Base-by-base conservation (phyloP, 2,888 invertebrate species). In the Parelbella ahira region DNA sequence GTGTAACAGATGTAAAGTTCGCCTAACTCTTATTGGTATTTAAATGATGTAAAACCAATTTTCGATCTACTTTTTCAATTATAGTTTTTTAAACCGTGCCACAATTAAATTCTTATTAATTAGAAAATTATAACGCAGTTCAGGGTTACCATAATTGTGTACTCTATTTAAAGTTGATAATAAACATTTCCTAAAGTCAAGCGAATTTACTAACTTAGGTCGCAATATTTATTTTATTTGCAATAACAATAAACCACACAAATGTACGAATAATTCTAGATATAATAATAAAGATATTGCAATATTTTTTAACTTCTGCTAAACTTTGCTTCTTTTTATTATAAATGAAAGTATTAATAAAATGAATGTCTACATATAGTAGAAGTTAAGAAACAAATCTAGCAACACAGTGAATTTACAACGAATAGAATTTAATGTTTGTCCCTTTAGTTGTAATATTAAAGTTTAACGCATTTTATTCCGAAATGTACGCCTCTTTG, bases 401-500 rank as follows among this genome's bases (percentile, higher is more conserved):
- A 15, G 2, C 15, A 3, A 15, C 13, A 21, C 39, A 41, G 27
- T 33, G 39, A 41, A 33, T 41, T 41, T 33, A 33, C 33, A 25
- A 41, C 25, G 20, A 33, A 41, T 42, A 42, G 18, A 21, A 12
- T 18, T 21, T 34, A 34, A 34, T 34, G 15, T 28, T 34, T 42
- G 11, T 18, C 23, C 8, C 30, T 20, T 19, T 43, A 34, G 34
- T 34, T 42, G 28, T 42, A 42, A n/a, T n/a, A n/a, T n/a, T 34
- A 8, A 23, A 23, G 11, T 13, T 33, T 42, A 45, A 24, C 34
- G 49, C 49, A 50, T 50, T 50, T 50, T 47, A 47, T 47, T 42
- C 30, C 44, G 29, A 36, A 43, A 39, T 32, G 34, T 33, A 41
- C 33, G 33, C 34, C 37, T 45, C 34, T 34, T 34, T 19, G 38